Evolutionary conservation across 2,888 invertebrate genomes (phyloP), one percentile per base, ranked within the genome.

Genomic region (Colletes collaris): DNA sequence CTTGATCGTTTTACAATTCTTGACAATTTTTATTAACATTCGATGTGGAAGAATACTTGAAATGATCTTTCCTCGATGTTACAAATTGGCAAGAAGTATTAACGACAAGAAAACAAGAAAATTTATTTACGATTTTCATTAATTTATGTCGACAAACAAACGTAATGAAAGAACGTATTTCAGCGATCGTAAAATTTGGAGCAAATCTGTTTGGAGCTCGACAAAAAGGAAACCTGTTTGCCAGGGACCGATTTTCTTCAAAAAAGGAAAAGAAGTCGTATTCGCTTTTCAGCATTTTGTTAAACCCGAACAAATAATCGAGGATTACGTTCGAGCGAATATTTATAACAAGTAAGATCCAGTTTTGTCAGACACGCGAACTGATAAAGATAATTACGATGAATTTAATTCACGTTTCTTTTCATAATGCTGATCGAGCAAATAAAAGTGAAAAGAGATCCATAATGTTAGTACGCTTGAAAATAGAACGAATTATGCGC

Each of bases 211-310:
- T 76, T 78, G 50, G 66, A 75, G 63, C n/a, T 76, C 76, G 10
- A 66, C 7, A 0, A 78, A 76, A 46, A 71, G 37, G 27, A 79
- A 67, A 46, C 37, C 60, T 10, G 52, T 72, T 13, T 46, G 46
- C n/a, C 35, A 40, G 1, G 72, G 66, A 6, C 65, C 67, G 4
- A 35, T 60, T 3, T 78, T 72, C 7, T 40, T n/a, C 3, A 84
- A 73, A 11, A 72, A 79, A 60, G 76, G 65, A 5, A 80, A 62
- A 0, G 81, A 83, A n/a, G 56, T 82, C 0, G 37, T 74, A 37
- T 84, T 87, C 40, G 63, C 80, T 27, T 87, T 88, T 59, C 86
- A 78, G 16, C 88, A 89, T 64, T 84, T 79, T n/a, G 74, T 75
- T 2, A 78, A 82, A 4, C 83, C 86, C 0, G 82, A 80, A 8